phyloP scores from a whole-genome alignment of 2,113 vertebrate genomes.

The Otus sunia region DNA sequence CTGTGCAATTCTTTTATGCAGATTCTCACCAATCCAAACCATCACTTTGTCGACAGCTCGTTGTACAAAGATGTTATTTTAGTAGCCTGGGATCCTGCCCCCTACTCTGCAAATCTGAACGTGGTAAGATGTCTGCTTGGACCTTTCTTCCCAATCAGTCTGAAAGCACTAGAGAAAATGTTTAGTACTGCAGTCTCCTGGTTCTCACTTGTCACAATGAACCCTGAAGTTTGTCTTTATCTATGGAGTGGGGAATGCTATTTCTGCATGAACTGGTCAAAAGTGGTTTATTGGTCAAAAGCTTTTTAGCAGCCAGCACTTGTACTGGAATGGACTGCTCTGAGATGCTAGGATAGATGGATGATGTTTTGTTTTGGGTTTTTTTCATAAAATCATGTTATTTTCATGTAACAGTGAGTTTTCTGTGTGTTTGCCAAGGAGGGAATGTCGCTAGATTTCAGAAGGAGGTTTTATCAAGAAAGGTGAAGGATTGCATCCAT shows the following conservation, averaged over 20 bases:
- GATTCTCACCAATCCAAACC: slow-evolving; percentile 90
- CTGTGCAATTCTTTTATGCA: slow-evolving; percentile 59
- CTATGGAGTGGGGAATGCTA: neutral
- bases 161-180: neutral
- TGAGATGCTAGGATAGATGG: neutral
- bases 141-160: neutral
- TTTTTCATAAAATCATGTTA: neutral
- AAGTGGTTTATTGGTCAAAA: neutral
- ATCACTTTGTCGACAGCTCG: slow-evolving; percentile 87
- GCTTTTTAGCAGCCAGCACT: neutral
- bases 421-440: neutral
- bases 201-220: neutral
- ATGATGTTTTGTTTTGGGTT: neutral
- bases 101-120: slow-evolving; percentile 88
- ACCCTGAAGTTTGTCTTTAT: neutral
- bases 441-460: neutral
- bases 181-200: neutral
- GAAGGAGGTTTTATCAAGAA: neutral
- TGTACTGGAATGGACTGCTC: neutral
- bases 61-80: slow-evolving; percentile 93
- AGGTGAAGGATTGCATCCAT: neutral
- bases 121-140: slow-evolving; percentile 77
- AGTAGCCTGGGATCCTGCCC: slow-evolving; percentile 97
- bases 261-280: neutral
- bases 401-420: neutral